Base-by-base conservation (phyloP, 1,140 invertebrate species). In the Proales similis region DNA sequence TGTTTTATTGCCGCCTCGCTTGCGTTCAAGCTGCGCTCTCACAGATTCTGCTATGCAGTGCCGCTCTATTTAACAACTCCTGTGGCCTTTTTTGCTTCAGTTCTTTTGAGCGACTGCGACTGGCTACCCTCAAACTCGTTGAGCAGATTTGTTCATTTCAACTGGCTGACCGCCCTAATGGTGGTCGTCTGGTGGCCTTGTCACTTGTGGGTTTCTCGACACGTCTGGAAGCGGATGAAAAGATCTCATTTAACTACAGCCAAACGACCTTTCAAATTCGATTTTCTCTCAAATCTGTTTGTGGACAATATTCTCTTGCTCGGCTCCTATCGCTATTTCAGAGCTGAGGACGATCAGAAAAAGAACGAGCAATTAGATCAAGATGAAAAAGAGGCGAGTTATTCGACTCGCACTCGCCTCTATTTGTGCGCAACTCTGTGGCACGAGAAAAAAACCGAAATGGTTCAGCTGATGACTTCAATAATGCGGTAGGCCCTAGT, bases 151-250 rank as follows among this genome's bases (percentile, higher is more conserved):
- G 45, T 7, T 57, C 51, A 57, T 57, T 57, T 57, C 32, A 57
- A 29, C 7, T 57, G 51, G 17, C 29, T 42, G 6, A 42, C 33
- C 29, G 30, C 27, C 29, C 9, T 57, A 7, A 11, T 42, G 33
- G 45, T 70, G 87, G 72, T 92, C 51, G 70, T 93, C 3, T 91
- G 90, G 87, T 77, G 95, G 30, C 74, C 94, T 2, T 92, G 89
- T 0, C 90, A 95, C 74, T 86, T 88, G 0, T 92, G 90, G 88
- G 87, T 96, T 11, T 88, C 89, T 0, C 79, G 95, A 29, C 92
- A 98, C 70, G 90, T 98, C 45, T 98, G 92, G 92, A 92, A 86
- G 2, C 92, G 92, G 0, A 93, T 95, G 78, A 90, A 88, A 68
- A 91, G 24, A 4, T 24, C 11, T 9, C 39, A 26, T 19, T 9